Percentiles rank a stretch among this genome's conserved stretches.
Conservation (phyloP, 2,113 vertebrate genomes). For the Archilochus colubris region DNA sequence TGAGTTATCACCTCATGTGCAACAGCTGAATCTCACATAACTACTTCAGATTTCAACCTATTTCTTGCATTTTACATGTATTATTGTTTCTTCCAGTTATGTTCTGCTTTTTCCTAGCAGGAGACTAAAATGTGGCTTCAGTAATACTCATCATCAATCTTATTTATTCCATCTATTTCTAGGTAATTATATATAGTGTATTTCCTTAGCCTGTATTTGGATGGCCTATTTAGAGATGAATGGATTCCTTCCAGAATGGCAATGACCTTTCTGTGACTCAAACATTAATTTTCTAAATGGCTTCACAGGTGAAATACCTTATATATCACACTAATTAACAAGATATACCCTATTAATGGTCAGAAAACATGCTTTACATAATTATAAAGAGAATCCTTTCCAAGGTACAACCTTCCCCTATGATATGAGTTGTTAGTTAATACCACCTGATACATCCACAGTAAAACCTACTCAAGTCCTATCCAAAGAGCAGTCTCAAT, state of each 20-base stretch:
- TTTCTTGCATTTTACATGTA: not conserved
- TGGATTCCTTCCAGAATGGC: conserved; percentile 27
- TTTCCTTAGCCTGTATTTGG: conserved; percentile 14
- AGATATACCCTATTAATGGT: not conserved
- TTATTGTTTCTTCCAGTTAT: not conserved
- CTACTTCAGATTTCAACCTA: not conserved
- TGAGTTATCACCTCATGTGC: not conserved
- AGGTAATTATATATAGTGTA: conserved; percentile 48
- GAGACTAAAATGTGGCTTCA: not conserved
- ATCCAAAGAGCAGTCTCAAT: not conserved
- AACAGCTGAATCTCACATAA: not conserved
- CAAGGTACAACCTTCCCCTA: not conserved
- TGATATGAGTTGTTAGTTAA: not conserved
- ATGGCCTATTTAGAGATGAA: conserved; percentile 44
- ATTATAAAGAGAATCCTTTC: conserved; percentile 15
- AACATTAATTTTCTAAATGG: conserved; percentile 58
- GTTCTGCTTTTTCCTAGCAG: not conserved
- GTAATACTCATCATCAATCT: conserved; percentile 33
- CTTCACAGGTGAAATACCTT: conserved; percentile 48
- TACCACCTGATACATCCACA: not conserved
- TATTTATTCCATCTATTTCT: conserved; percentile 51
- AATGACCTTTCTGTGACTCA: conserved; percentile 55
- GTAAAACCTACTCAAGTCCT: not conserved
- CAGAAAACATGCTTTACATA: conserved; percentile 34
- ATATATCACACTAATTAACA: conserved; percentile 48